A percentile compares a stretch with the other conserved stretches of the same genome.
Conservation (phyloP, 2,888 invertebrate species). For the Cetonia aurata region DNA sequence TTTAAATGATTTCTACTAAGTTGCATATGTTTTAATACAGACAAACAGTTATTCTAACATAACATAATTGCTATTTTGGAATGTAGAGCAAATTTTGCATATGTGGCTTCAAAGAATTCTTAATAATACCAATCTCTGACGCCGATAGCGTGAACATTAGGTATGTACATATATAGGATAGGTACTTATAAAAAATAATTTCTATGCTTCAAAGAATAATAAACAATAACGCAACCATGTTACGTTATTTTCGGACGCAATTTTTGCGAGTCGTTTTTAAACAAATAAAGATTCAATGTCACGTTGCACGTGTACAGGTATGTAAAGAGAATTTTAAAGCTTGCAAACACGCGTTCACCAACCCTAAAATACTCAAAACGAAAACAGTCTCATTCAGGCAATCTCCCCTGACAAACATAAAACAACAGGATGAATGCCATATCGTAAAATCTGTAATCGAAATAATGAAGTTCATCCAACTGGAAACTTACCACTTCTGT, state of each 20-base stretch:
- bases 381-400: slow-evolving; percentile 1
- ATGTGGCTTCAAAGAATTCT: no score
- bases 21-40: no score
- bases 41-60: background rate
- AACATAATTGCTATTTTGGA: background rate
- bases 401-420: background rate
- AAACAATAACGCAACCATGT: no score
- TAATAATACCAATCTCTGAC: no score
- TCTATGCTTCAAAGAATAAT: no score
- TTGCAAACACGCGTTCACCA: background rate
- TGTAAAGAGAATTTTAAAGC: background rate
- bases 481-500: slow-evolving; percentile 55
- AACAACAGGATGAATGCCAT: background rate
- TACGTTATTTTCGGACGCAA: slow-evolving; percentile 6
- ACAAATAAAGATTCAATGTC: slow-evolving; percentile 5
- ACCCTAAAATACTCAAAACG: background rate
- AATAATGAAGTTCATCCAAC: slow-evolving; percentile 24
- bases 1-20: no score
- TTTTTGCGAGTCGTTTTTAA: slow-evolving; percentile 1
- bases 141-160: no score
- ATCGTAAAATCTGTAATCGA: slow-evolving; percentile 8
- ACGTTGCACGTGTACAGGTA: slow-evolving; percentile 9
- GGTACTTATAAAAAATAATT: no score
- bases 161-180: no score
- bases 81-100: no score